phyloP scores from a whole-genome alignment of 64 coral and sea anemone genomes.

The Astreopora myriophthalma region DNA sequence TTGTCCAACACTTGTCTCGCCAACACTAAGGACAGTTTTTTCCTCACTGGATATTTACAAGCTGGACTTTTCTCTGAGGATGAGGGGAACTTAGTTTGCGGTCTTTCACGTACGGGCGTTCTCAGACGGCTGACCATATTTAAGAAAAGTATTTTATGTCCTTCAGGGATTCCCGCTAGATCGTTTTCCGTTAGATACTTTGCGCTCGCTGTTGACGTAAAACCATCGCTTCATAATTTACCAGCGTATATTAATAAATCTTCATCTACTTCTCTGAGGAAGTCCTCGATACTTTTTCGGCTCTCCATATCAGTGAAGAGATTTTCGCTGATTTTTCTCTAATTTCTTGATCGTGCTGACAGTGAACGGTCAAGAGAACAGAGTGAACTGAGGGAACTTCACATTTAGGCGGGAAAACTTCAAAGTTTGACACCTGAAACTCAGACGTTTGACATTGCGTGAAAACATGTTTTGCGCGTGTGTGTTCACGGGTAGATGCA shows the following conservation, averaged over 20 bases:
- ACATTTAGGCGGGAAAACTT: conserved; percentile 73
- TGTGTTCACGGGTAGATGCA: conserved; percentile 79
- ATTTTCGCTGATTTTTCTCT: conserved; percentile 68
- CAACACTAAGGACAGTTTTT: not conserved
- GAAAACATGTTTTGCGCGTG: conserved; percentile 64
- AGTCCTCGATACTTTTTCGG: conserved; percentile 49
- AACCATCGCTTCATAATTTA: conserved; percentile 38
- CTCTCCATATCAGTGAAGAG: conserved; percentile 10
- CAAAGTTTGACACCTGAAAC: conserved; percentile 72
- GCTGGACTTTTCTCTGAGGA: not conserved
- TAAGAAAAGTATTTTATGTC: conserved; percentile 14
- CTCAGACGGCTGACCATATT: conserved; percentile 36
- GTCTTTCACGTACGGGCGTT: conserved; percentile 22
- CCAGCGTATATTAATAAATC: conserved; percentile 35
- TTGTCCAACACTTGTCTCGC: not conserved
- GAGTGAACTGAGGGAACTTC: conserved; percentile 56
- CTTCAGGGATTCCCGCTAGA: conserved; percentile 23
- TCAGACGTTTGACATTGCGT: conserved; percentile 57
- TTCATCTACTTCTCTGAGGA: conserved; percentile 42
- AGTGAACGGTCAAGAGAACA: conserved; percentile 60
- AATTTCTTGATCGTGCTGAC: conserved; percentile 64
- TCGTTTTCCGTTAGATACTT: conserved; percentile 31
- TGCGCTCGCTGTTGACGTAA: not conserved
- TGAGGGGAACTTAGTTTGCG: conserved; percentile 13
- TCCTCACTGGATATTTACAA: conserved; percentile 35